Evolutionary conservation across 2,113 vertebrate genomes (phyloP).

Genomic region (Plecotus auritus): DNA sequence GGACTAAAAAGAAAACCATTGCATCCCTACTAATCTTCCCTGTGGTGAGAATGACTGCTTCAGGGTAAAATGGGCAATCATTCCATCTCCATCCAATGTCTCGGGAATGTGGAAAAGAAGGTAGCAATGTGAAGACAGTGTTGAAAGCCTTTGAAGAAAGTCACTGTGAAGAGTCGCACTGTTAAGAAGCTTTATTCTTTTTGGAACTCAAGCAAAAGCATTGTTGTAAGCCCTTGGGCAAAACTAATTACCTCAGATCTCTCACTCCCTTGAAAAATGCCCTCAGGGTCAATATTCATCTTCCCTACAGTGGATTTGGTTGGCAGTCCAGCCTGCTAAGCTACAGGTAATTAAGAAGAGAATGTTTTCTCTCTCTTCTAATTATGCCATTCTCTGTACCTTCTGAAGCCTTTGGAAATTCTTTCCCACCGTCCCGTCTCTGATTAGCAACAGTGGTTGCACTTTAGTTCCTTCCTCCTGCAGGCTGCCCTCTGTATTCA

Average conservation of each 20-base stretch:
- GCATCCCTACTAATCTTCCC: background rate
- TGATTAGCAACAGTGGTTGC: background rate
- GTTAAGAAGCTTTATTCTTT: slow-evolving; percentile 41
- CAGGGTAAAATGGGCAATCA: background rate
- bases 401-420: background rate
- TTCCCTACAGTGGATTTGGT: background rate
- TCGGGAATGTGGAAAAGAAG: background rate
- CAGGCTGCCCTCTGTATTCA: background rate
- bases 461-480: background rate
- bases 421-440: background rate
- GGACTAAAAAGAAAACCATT: background rate
- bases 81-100: background rate
- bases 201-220: slow-evolving; percentile 23
- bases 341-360: slow-evolving; percentile 18
- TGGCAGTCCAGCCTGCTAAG: background rate
- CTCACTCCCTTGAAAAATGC: slow-evolving; percentile 22
- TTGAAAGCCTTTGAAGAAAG: slow-evolving; percentile 28
- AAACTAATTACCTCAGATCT: slow-evolving; percentile 14
- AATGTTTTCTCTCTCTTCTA: background rate
- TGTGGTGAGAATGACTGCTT: background rate
- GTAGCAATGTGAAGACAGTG: background rate
- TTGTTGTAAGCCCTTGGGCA: background rate
- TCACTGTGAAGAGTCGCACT: background rate
- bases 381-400: background rate
- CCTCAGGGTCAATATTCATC: background rate